Conservation (phyloP, 2,797 vertebrate genomes). For the Tokudaia tokunoshimensis region DNA sequence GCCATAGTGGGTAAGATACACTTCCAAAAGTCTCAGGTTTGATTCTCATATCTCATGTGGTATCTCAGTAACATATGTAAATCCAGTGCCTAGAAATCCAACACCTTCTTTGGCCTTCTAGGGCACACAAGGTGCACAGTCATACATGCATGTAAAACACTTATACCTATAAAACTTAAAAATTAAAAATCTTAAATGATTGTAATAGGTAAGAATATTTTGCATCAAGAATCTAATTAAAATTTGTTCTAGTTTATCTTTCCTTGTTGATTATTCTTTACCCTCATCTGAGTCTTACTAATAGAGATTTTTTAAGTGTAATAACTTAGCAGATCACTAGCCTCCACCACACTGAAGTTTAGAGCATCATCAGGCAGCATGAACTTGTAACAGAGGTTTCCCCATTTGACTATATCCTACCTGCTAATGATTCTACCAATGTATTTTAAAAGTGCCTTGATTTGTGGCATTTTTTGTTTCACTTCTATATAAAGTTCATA, state of each 20-base stretch:
- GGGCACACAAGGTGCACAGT: not conserved
- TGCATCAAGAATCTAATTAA: not conserved
- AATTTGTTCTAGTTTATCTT: not conserved
- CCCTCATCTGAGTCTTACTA: not conserved
- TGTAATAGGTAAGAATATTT: not conserved
- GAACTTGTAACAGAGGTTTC: not conserved
- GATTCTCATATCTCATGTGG: not conserved
- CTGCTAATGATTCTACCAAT: not conserved
- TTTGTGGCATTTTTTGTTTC: not conserved
- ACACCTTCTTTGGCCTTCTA: not conserved
- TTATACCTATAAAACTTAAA: not conserved
- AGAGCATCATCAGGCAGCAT: not conserved
- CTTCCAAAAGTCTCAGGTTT: not conserved
- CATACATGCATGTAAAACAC: not conserved
- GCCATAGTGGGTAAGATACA: not conserved
- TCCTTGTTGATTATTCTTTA: not conserved
- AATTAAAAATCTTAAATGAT: not conserved
- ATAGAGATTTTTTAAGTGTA: not conserved
- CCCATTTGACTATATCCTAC: not conserved
- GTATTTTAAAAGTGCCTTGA: not conserved
- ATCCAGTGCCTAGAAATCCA: not conserved
- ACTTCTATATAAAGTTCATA: not conserved
- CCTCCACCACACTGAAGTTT: not conserved
- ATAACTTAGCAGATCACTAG: not conserved
- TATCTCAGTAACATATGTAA: not conserved